Conservation (phyloP, 2,888 invertebrate species). For the Taenaris catops region DNA sequence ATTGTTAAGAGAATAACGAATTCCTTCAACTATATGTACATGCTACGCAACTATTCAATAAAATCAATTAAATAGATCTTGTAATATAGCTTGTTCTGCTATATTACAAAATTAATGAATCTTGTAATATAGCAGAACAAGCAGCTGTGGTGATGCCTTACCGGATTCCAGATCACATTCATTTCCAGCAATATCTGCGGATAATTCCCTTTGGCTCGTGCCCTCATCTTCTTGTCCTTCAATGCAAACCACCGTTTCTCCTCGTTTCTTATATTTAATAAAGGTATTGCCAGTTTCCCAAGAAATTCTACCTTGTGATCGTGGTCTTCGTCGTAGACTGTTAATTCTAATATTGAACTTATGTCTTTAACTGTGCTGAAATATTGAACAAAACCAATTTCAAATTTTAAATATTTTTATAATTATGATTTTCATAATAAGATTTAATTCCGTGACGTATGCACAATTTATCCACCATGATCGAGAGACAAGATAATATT, state of each 20-base stretch:
- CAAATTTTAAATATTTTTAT: not conserved
- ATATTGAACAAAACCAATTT: not conserved
- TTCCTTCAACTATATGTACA: too few species aligned
- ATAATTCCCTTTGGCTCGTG: conserved; percentile 94
- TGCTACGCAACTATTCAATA: too few species aligned
- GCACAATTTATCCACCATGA: too few species aligned
- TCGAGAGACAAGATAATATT: too few species aligned
- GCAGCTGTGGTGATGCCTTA: conserved; percentile 53
- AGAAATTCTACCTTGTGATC: conserved; percentile 99
- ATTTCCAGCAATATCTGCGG: conserved; percentile 95
- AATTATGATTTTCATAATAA: not conserved
- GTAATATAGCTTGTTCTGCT: too few species aligned
- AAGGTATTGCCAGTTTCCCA: conserved; percentile 93
- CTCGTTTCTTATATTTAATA: conserved; percentile 91
- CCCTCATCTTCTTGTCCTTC: conserved; percentile 96
- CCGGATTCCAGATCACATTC: conserved; percentile 94
- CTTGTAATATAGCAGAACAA: too few species aligned
- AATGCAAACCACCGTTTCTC: conserved; percentile 97
- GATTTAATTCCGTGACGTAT: too few species aligned
- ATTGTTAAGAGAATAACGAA: too few species aligned
- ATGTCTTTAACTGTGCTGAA: conserved; percentile 95
- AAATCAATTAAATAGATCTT: too few species aligned
- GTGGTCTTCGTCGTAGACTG: conserved; percentile 98
- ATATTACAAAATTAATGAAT: too few species aligned
- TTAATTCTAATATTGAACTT: conserved; percentile 95